These are phyloP conservation scores for Phrynocephalus forsythii DNA, from an alignment of 2,797 vertebrate species.

Conservation along the genomic window DNA sequence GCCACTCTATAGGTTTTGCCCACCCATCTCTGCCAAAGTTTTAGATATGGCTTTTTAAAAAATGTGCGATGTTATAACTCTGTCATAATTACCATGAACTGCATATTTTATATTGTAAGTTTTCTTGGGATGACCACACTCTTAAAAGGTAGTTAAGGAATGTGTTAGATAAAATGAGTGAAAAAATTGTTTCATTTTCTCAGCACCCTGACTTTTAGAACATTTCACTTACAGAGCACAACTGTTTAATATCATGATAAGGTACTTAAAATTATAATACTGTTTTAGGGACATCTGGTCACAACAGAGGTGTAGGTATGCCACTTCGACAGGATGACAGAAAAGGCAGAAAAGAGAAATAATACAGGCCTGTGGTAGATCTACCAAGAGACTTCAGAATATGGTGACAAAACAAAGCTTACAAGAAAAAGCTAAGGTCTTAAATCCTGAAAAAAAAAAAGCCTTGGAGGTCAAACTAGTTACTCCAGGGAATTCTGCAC, in stretches of 20 bases:
- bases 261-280: background rate
- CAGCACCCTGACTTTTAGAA: constrained; percentile 6
- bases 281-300: constrained; percentile 2
- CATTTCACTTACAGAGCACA: background rate
- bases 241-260: constrained; percentile 13
- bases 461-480: constrained; percentile 24
- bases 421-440: constrained; percentile 26
- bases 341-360: background rate
- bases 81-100: background rate
- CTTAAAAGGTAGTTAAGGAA: constrained; percentile 4
- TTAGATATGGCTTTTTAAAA: background rate
- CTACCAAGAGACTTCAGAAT: constrained; percentile 20
- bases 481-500: constrained; percentile 26
- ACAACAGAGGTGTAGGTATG: constrained; percentile 13
- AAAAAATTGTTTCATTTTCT: constrained; percentile 1
- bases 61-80: background rate
- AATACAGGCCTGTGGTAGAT: background rate
- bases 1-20: background rate
- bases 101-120: background rate
- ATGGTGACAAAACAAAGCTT: constrained; percentile 16
- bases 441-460: constrained; percentile 7
- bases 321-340: constrained; percentile 18
- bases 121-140: background rate
- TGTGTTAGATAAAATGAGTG: background rate
- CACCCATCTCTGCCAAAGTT: background rate